phyloP scores from a whole-genome alignment of 2,888 invertebrate genomes.

The Aporophyla lueneburgensis region DNA sequence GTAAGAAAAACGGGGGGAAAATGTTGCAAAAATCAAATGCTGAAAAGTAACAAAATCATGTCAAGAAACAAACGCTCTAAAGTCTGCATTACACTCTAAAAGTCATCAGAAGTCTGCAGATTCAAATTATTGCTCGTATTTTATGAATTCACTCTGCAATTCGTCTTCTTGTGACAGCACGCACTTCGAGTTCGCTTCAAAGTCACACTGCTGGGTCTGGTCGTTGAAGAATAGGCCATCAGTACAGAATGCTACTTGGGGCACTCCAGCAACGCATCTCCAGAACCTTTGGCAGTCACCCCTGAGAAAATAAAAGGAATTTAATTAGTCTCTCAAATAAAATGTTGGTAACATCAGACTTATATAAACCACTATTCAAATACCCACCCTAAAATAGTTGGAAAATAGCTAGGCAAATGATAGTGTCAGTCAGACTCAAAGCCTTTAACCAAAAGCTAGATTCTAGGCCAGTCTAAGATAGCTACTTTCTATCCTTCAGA shows the following conservation, averaged over 20 bases:
- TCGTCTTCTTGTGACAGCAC: constrained; percentile 75
- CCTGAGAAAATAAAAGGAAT: constrained; percentile 66
- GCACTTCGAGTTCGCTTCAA: constrained; percentile 84
- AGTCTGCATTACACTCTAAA: constrained; percentile 33
- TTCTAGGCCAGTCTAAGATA: too few relatives aligned
- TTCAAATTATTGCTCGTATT: constrained; percentile 73
- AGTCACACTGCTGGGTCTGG: constrained; percentile 82
- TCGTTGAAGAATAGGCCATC: constrained; percentile 87
- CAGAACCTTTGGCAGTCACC: constrained; percentile 87
- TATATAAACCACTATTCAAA: too few relatives aligned
- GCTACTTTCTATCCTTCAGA: too few relatives aligned
- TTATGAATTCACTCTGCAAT: constrained; percentile 82
- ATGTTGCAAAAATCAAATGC: not conserved
- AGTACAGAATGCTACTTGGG: constrained; percentile 78
- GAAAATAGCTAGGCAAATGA: too few relatives aligned
- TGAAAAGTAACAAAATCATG: not conserved
- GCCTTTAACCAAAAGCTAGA: too few relatives aligned
- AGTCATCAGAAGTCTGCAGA: constrained; percentile 21
- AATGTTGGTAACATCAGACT: not conserved
- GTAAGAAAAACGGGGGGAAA: not conserved
- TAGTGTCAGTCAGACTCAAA: too few relatives aligned
- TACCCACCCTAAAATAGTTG: too few relatives aligned
- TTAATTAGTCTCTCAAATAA: not conserved
- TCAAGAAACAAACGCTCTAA: not conserved
- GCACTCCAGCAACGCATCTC: constrained; percentile 79